Evolutionary conservation across 2,888 invertebrate genomes (phyloP).

Genomic region (Drosophila leonis): DNA sequence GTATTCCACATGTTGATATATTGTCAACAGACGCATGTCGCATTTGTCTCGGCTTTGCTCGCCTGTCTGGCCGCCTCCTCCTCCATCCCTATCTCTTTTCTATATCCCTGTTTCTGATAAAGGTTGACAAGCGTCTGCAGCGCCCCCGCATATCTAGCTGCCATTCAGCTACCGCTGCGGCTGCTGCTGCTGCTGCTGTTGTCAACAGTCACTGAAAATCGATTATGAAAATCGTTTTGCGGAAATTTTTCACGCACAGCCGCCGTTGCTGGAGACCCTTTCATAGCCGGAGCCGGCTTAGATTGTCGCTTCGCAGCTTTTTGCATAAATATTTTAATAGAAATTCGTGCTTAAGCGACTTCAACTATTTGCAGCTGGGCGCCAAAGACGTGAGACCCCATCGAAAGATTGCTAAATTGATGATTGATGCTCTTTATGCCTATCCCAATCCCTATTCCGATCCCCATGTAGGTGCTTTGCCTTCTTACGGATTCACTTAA

Average conservation of each 20-base stretch:
- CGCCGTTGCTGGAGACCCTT: slow-evolving; percentile 19
- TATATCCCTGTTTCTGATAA: slow-evolving; percentile 68
- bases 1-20: slow-evolving; percentile 80
- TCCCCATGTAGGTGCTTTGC: not conserved
- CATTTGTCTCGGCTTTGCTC: slow-evolving; percentile 78
- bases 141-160: slow-evolving; percentile 16
- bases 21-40: slow-evolving; percentile 83
- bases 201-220: slow-evolving; percentile 77
- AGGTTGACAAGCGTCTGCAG: slow-evolving; percentile 69
- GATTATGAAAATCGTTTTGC: slow-evolving; percentile 81
- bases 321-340: slow-evolving; percentile 82
- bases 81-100: not conserved
- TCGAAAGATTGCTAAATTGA: slow-evolving; percentile 55
- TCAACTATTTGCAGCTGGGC: slow-evolving; percentile 75
- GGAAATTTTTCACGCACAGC: slow-evolving; percentile 63
- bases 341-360: slow-evolving; percentile 74
- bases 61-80: slow-evolving; percentile 29
- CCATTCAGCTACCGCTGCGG: slow-evolving; percentile 12
- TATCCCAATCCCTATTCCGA: not conserved
- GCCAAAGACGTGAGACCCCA: slow-evolving; percentile 21
- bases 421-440: slow-evolving; percentile 36
- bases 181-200: slow-evolving; percentile 31
- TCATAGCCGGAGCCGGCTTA: slow-evolving; percentile 44
- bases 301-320: slow-evolving; percentile 58
- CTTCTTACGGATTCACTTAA: not conserved